Percentiles rank a stretch among this genome's conserved stretches.
These are phyloP conservation scores for Pseudococcus viburni DNA, from an alignment of 2,888 invertebrate species.

Conservation along the genomic window DNA sequence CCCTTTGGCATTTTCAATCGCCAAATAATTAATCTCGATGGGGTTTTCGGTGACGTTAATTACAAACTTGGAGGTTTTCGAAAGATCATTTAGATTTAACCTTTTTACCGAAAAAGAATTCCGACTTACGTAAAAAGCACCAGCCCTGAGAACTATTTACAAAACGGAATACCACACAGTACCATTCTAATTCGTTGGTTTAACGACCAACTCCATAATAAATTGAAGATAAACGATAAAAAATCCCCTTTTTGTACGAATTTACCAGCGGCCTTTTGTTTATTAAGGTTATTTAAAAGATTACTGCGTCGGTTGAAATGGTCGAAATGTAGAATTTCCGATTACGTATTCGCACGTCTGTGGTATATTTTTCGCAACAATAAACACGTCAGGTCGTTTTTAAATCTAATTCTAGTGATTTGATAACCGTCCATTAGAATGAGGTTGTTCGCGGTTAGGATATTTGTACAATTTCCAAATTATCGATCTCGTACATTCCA, in stretches of 20 bases:
- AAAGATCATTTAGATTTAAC: background rate
- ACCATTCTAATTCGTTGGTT: background rate
- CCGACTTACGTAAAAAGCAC: background rate
- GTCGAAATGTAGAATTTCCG: background rate
- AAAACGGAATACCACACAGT: background rate
- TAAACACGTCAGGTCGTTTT: background rate
- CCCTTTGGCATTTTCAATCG: background rate
- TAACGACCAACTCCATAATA: background rate
- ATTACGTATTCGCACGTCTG: conserved; percentile 17
- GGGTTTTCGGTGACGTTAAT: conserved; percentile 1
- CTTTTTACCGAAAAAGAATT: background rate
- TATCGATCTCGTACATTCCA: background rate
- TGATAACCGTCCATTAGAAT: conserved; percentile 10
- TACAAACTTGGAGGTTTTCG: background rate
- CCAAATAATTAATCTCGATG: background rate
- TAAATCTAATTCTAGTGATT: background rate
- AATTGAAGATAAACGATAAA: conserved; percentile 12
- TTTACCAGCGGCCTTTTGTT: background rate
- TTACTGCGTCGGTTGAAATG: background rate
- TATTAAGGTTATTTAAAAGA: conserved; percentile 14
- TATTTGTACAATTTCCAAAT: background rate
- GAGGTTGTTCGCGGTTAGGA: background rate
- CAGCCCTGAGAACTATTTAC: background rate
- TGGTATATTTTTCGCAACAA: conserved; percentile 3
- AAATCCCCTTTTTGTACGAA: background rate